phyloP scores from a whole-genome alignment of 2,888 invertebrate species.

The Pecten maximus region DNA sequence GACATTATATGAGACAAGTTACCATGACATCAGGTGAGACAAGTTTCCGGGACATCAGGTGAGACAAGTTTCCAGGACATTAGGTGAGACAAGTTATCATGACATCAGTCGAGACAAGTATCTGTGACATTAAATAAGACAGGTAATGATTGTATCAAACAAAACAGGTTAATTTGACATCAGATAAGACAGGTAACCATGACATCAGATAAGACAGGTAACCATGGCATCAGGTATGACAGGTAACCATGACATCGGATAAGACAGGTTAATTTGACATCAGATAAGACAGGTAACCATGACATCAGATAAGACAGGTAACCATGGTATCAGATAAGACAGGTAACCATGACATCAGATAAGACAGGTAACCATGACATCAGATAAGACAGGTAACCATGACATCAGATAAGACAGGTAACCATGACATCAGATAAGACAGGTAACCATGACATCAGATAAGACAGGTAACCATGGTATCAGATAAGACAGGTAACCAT shows the following conservation, averaged over 20 bases:
- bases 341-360: neutral
- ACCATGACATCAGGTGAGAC: neutral
- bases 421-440: too few relatives aligned
- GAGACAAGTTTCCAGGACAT: neutral
- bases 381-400: too few relatives aligned
- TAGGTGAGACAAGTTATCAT: neutral
- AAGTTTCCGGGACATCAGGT: neutral
- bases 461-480: neutral
- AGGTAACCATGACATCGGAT: neutral
- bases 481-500: neutral
- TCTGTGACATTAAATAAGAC: neutral
- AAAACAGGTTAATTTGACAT: neutral
- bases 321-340: neutral
- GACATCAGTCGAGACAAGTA: neutral
- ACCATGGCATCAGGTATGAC: neutral
- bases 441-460: neutral
- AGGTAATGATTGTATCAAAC: neutral
- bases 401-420: too few relatives aligned
- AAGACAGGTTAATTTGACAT: neutral
- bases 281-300: neutral
- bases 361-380: neutral
- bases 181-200: neutral
- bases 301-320: neutral
- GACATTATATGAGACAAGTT: neutral
- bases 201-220: neutral